Evolutionary conservation across 2,797 vertebrate genomes (phyloP).

Genomic region (Myiothlypis coronata): DNA sequence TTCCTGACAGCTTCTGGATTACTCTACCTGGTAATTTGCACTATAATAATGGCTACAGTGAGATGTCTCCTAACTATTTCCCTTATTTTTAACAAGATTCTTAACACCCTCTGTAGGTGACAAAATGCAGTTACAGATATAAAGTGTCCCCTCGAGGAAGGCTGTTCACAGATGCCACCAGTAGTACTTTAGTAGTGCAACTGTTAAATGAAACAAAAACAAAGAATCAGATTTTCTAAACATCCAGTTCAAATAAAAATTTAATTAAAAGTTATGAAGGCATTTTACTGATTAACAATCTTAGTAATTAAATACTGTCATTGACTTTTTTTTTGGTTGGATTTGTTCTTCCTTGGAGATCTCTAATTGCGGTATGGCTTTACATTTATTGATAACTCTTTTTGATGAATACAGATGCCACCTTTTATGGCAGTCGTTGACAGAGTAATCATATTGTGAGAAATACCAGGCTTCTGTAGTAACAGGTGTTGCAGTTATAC

Average conservation of each 20-base stretch:
- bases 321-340: constrained; percentile 75
- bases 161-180: constrained; percentile 85
- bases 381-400: constrained; percentile 93
- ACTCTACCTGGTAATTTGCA: constrained; percentile 95
- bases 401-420: constrained; percentile 96
- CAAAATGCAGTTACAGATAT: constrained; percentile 96
- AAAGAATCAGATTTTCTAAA: constrained; percentile 79
- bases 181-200: constrained; percentile 77
- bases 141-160: constrained; percentile 81
- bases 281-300: constrained; percentile 91
- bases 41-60: constrained; percentile 93
- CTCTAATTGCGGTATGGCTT: constrained; percentile 85
- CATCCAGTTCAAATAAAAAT: constrained; percentile 84
- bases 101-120: constrained; percentile 99
- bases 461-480: constrained; percentile 88
- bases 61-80: constrained; percentile 82
- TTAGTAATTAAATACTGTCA: constrained; percentile 87
- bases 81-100: constrained; percentile 92
- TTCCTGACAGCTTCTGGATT: constrained; percentile 95
- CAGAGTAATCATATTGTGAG: constrained; percentile 97
- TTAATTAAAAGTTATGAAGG: constrained; percentile 92
- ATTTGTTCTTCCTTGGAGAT: constrained; percentile 89
- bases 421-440: constrained; percentile 86
- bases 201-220: constrained; percentile 81
- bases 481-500: constrained; percentile 93